Evolutionary conservation across 2,797 vertebrate genomes (phyloP), one percentile per base, ranked within the genome.

Genomic region (Eupleurogrammus muticus): DNA sequence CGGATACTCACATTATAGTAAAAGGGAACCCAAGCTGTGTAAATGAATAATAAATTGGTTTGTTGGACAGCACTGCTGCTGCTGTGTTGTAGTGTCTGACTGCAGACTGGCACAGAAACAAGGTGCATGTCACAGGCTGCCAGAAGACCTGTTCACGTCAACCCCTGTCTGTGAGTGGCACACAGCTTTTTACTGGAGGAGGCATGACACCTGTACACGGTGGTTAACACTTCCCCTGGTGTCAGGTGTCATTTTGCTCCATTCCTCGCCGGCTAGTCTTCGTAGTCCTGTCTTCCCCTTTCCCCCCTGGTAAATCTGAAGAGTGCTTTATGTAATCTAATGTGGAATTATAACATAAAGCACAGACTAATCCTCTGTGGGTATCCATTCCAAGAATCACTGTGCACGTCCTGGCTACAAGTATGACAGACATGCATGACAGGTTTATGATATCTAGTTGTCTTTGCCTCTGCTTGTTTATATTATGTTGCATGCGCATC

Each of bases 251-350:
- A 49, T 60, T 65, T 51, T 56, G 42, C 46, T 52, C n/a, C 34
- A 35, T 28, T 47, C 7, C 16, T 58, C 48, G 21, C 7, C 47
- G 36, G 44, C 49, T 24, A 36, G 7, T 58, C 70, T 52, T 70
- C 60, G 66, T 56, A 40, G 58, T 58, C 67, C 71, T 72, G 47
- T 68, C 16, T 35, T 50, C 68, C 36, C 36, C 54, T 64, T 66
- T 21, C 53, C 61, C 70, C 54, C 19, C 13, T 5, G 64, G 24
- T 77, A 64, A 73, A 86, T 84, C 71, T 74, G 66, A 70, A 84
- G 64, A 87, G 78, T 51, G 66, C 66, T 20, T 87, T 85, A 79
- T 52, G 57, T 89, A 89, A 91, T 85, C 77, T 70, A 38, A 69
- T 71, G 65, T 81, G 73, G 81, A 66, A 77, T 86, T 79, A 78